Evolutionary conservation across 1,140 invertebrate species (phyloP), one percentile per base, ranked within the genome.

Genomic region (Euschistus heros): DNA sequence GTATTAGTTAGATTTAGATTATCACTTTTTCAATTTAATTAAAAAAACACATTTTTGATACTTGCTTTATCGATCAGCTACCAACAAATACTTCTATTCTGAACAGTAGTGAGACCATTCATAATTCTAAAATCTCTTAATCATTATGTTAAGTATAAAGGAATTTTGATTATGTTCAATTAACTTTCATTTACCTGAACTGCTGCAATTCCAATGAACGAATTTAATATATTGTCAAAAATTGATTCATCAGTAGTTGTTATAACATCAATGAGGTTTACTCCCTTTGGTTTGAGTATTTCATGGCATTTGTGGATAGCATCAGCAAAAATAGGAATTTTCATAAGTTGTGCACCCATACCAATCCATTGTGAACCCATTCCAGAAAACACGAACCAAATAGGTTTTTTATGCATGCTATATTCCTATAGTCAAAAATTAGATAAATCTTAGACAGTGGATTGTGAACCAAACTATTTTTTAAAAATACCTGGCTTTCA

Each of bases 341-440:
- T 76, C 76, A 89, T 79, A 66, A 90, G 75, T 17, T 79, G 76
- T 33, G 80, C 76, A 20, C 86, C 91, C 90, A 95, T 93, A 55
- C 87, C 84, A 27, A 81, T 73, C 91, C 92, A 95, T 71, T 95
- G 91, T 0, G 86, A 87, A 6, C 91, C 91, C 88, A 96, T 92
- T 60, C 92, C 92, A 67, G 91, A 87, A 76, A 92, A 97, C 13
- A 95, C 83, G 76, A 88, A 68, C 4, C 79, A 62, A 42, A 63
- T 42, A 20, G 46, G 47, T 33, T 20, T 42, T 44, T 55, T 63
- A 57, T 57, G 24, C 54, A 20, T 57, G 24, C 7, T 50, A 50
- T 22, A 18, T 6, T 20, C 20, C 47, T 20, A 14, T 50, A 50
- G 7, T 50, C 20, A 6, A 22, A 50, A 7, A 50, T 50, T 10